Evolutionary conservation across 2,888 invertebrate species (phyloP).

Genomic region (Caenorhabditis becei): DNA sequence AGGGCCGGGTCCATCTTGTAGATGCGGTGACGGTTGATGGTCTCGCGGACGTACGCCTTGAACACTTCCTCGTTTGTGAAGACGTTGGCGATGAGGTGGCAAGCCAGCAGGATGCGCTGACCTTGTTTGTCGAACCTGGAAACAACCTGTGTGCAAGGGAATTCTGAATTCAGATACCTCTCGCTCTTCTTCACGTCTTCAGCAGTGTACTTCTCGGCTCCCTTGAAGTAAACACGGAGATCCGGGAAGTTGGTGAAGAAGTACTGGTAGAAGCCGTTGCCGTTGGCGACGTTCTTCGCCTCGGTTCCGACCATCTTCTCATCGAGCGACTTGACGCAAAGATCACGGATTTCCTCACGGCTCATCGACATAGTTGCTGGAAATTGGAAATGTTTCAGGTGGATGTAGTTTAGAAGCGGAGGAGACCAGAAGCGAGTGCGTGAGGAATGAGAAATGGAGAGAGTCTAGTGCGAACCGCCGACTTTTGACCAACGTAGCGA

Average conservation of each 20-base stretch:
- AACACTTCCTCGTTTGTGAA: conserved; percentile 73
- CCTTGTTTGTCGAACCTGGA: conserved; percentile 80
- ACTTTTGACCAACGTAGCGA: conserved; percentile 33
- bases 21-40: conserved; percentile 76
- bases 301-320: conserved; percentile 67
- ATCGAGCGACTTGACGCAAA: conserved; percentile 69
- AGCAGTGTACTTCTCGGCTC: conserved; percentile 74
- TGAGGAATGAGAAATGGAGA: conserved; percentile 4
- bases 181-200: conserved; percentile 76
- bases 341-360: conserved; percentile 62
- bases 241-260: conserved; percentile 76
- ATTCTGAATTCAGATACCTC: conserved; percentile 37
- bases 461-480: neutral
- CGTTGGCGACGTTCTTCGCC: conserved; percentile 68
- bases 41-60: conserved; percentile 77
- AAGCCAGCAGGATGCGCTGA: conserved; percentile 76
- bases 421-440: neutral
- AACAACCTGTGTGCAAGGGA: neutral
- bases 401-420: neutral
- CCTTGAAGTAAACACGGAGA: conserved; percentile 76
- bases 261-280: conserved; percentile 78
- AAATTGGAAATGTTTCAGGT: no score
- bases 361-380: conserved; percentile 54
- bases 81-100: conserved; percentile 74
- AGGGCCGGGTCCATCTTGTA: conserved; percentile 80